phyloP scores from a whole-genome alignment of 2,888 invertebrate genomes.

The Lordiphosa andalusiaca region DNA sequence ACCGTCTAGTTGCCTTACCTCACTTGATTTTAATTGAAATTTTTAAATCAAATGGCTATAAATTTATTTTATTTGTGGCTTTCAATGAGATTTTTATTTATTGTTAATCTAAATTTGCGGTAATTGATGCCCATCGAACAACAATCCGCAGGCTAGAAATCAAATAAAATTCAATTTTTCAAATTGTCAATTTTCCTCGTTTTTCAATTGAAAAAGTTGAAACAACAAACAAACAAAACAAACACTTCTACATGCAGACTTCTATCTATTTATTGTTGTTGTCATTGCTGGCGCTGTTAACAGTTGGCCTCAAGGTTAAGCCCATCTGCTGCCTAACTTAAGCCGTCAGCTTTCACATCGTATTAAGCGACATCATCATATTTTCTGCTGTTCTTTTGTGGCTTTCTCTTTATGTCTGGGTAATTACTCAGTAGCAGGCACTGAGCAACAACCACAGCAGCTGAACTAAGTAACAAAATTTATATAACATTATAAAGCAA shows the following conservation, averaged over 20 bases:
- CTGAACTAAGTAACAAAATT: conserved; percentile 47
- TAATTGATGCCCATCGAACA: too few relatives aligned
- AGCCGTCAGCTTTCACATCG: conserved; percentile 8
- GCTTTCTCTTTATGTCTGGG: conserved; percentile 29
- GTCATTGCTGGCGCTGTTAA: too few relatives aligned
- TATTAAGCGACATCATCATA: conserved; percentile 20
- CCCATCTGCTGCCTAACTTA: conserved; percentile 8
- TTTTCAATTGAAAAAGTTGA: too few relatives aligned
- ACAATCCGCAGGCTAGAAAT: too few relatives aligned
- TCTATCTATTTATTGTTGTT: too few relatives aligned
- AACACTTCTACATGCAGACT: too few relatives aligned
- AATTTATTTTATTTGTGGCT: conserved; percentile 6
- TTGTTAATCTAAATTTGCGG: too few relatives aligned
- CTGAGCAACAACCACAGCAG: conserved; percentile 12
- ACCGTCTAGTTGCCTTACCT: too few relatives aligned
- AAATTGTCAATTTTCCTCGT: too few relatives aligned
- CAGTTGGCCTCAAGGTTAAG: conserved; percentile 1
- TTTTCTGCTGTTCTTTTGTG: conserved; percentile 25
- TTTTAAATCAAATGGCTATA: not conserved
- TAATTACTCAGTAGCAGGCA: conserved; percentile 63
- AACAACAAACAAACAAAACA: too few relatives aligned
- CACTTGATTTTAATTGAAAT: too few relatives aligned
- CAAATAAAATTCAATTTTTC: too few relatives aligned
- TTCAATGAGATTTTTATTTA: not conserved
- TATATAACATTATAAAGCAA: conserved; percentile 74